Evolutionary conservation across 2,888 invertebrate species (phyloP).

Genomic region (Xanthia togata): DNA sequence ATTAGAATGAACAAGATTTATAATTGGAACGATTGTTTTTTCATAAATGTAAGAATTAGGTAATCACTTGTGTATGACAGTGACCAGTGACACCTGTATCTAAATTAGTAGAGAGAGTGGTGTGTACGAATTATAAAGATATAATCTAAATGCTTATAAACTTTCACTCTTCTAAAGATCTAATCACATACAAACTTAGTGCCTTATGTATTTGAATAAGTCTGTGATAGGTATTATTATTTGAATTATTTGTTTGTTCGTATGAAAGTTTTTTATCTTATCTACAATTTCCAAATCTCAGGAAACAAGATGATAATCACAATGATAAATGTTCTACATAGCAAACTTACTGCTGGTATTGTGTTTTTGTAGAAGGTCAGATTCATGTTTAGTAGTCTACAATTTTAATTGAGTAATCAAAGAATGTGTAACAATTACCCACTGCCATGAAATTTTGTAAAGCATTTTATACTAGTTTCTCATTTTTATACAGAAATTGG

Average conservation of each 20-base stretch:
- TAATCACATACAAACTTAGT: slow-evolving; percentile 72
- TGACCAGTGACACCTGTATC: slow-evolving; percentile 56
- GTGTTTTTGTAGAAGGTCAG: slow-evolving; percentile 60
- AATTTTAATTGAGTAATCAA: slow-evolving; percentile 49
- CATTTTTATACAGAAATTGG: slow-evolving; percentile 47
- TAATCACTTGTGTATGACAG: slow-evolving; percentile 55
- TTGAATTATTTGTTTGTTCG: slow-evolving; percentile 52
- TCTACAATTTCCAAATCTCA: slow-evolving; percentile 50
- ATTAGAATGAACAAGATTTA: slow-evolving; percentile 51
- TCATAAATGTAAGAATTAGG: slow-evolving; percentile 50
- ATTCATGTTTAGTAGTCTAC: slow-evolving; percentile 40
- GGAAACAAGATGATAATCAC: slow-evolving; percentile 53
- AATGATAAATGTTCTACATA: slow-evolving; percentile 45
- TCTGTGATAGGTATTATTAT: slow-evolving; percentile 77
- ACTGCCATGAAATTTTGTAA: slow-evolving; percentile 62
- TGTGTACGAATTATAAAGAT: slow-evolving; percentile 42
- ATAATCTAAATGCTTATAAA: slow-evolving; percentile 48
- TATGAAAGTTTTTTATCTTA: slow-evolving; percentile 56
- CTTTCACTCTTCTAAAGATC: slow-evolving; percentile 65
- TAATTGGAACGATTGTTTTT: slow-evolving; percentile 48
- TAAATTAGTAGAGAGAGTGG: slow-evolving; percentile 59
- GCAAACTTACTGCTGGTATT: slow-evolving; percentile 38
- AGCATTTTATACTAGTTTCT: slow-evolving; percentile 38
- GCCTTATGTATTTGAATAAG: slow-evolving; percentile 80
- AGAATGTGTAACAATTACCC: slow-evolving; percentile 46